These are phyloP conservation scores for Cebuella pygmaea DNA, from an alignment of 2,797 vertebrate genomes.

Conservation along the genomic window DNA sequence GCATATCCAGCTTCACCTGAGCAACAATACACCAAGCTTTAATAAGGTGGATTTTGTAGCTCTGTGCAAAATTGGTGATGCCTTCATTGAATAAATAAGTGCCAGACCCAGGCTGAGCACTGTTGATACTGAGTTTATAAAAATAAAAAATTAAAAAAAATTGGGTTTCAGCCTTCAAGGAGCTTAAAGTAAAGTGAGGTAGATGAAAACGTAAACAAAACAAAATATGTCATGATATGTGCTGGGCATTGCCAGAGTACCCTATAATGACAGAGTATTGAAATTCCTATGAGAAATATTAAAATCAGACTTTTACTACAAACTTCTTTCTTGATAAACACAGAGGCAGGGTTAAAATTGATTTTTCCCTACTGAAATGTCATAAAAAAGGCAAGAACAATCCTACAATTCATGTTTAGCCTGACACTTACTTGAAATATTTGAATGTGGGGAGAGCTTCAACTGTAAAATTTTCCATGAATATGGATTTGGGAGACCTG, in stretches of 20 bases:
- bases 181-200: neutral
- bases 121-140: neutral
- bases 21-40: neutral
- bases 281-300: neutral
- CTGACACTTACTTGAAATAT: neutral
- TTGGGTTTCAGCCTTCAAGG: rapidly evolving
- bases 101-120: neutral
- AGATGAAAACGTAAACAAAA: neutral
- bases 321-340: neutral
- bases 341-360: neutral
- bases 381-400: neutral
- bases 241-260: neutral
- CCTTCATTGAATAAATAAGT: neutral
- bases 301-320: neutral
- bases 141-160: no score
- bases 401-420: neutral
- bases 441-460: neutral
- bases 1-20: neutral
- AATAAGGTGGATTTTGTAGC: neutral
- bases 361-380: neutral
- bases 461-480: neutral
- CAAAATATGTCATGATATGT: neutral
- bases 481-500: neutral
- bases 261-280: neutral
- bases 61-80: neutral